Percentiles rank a stretch among this genome's conserved stretches.
phyloP scores from a whole-genome alignment of 2,797 vertebrate species.

The Gobio occitaniae region DNA sequence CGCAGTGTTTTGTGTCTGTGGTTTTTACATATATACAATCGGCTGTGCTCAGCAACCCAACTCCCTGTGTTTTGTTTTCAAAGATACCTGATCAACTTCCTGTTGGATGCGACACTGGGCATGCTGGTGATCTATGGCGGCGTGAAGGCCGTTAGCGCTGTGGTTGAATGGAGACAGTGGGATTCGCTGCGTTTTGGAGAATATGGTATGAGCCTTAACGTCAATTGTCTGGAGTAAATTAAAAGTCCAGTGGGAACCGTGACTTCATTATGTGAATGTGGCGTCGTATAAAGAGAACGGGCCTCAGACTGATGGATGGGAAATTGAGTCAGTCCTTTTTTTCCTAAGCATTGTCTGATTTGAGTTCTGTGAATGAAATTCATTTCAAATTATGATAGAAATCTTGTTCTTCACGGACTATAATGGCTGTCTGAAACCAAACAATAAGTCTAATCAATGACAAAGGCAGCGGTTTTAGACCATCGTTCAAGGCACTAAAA shows the following conservation, averaged over 20 bases:
- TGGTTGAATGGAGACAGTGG: slow-evolving; percentile 98
- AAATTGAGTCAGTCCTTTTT: slow-evolving; percentile 2
- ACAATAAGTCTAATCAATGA: background rate
- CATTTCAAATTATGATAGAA: background rate
- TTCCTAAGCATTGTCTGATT: background rate
- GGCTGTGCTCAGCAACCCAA: background rate
- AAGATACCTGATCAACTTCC: slow-evolving; percentile 98
- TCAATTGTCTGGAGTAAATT: background rate
- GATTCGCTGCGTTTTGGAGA: slow-evolving; percentile 96
- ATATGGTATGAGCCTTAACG: slow-evolving; percentile 83
- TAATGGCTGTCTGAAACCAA: background rate
- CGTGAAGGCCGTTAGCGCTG: slow-evolving; percentile 85
- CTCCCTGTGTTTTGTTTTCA: slow-evolving; percentile 4
- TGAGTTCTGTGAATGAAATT: slow-evolving; percentile 13
- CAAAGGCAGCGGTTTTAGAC: background rate
- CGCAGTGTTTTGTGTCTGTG: background rate
- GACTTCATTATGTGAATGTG: background rate
- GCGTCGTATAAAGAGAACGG: background rate
- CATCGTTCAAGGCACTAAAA: background rate
- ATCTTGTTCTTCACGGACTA: background rate
- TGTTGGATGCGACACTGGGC: slow-evolving; percentile 94
- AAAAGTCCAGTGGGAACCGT: background rate
- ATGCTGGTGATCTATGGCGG: slow-evolving; percentile 97
- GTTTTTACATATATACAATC: slow-evolving; percentile 9
- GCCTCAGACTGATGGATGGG: background rate